Conservation (phyloP, 2,888 invertebrate species). For the Exephanes ischioxanthus region DNA sequence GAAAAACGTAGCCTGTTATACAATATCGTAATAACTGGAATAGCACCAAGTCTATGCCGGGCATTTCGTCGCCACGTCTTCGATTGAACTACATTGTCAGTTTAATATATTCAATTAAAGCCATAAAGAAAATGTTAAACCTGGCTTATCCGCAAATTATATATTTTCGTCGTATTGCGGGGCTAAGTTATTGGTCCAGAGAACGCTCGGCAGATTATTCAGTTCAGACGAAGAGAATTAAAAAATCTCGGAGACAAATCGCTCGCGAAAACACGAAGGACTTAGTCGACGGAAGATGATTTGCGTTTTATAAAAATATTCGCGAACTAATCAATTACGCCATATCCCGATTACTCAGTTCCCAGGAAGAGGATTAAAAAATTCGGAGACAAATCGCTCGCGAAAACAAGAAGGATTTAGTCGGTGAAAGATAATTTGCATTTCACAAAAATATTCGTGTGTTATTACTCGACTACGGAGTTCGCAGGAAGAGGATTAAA, state of each 20-base stretch:
- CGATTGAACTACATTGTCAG: slow-evolving; percentile 50
- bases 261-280: neutral
- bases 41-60: slow-evolving; percentile 5
- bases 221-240: neutral
- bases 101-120: slow-evolving; percentile 53
- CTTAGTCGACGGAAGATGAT: neutral
- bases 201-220: neutral
- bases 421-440: neutral
- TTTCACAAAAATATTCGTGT: neutral
- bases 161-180: neutral
- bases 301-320: slow-evolving; percentile 6
- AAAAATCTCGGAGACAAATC: neutral
- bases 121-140: slow-evolving; percentile 13
- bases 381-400: neutral
- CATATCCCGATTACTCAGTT: neutral
- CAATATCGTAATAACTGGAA: slow-evolving; percentile 13
- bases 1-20: no score
- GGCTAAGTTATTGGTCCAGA: neutral
- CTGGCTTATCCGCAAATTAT: slow-evolving; percentile 16
- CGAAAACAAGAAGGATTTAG: neutral
- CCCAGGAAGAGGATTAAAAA: neutral
- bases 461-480: neutral
- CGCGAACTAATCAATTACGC: no score
- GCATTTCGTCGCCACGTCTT: slow-evolving; percentile 16
- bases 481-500: neutral